These are phyloP conservation scores for Macaca nemestrina DNA, from an alignment of 2,113 vertebrate genomes.

Conservation along the genomic window DNA sequence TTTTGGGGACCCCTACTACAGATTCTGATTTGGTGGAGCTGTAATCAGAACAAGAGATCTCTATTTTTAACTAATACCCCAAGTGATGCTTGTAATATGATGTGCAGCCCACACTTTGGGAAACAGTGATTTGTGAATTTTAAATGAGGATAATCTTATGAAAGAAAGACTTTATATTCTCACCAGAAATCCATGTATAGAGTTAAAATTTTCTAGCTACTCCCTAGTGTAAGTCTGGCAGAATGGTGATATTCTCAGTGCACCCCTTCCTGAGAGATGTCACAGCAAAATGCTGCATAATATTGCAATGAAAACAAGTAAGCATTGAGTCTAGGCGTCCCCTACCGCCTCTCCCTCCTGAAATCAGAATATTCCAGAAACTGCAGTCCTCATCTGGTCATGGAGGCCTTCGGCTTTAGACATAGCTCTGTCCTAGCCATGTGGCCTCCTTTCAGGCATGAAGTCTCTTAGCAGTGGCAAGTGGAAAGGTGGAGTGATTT, in stretches of 20 bases:
- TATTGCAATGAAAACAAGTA: neutral
- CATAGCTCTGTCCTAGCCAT: neutral
- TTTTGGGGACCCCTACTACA: neutral
- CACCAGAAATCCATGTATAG: neutral
- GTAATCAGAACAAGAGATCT: neutral
- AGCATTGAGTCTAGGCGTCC: neutral
- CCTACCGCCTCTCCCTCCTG: neutral
- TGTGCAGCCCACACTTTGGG: neutral
- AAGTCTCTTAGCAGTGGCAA: neutral
- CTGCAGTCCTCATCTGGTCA: neutral
- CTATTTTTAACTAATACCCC: neutral
- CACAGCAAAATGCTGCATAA: neutral
- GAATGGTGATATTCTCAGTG: neutral
- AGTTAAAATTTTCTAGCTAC: neutral
- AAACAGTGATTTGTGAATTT: neutral
- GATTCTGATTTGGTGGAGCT: neutral
- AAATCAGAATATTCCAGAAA: neutral
- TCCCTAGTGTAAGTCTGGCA: neutral
- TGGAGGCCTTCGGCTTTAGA: neutral
- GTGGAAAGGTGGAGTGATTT: neutral
- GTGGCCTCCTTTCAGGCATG: neutral
- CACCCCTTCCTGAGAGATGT: neutral
- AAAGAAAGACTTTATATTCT: neutral
- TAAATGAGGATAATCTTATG: neutral
- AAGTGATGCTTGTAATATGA: neutral